phyloP scores from a whole-genome alignment of 2,113 vertebrate genomes.

The Petroica traversi region DNA sequence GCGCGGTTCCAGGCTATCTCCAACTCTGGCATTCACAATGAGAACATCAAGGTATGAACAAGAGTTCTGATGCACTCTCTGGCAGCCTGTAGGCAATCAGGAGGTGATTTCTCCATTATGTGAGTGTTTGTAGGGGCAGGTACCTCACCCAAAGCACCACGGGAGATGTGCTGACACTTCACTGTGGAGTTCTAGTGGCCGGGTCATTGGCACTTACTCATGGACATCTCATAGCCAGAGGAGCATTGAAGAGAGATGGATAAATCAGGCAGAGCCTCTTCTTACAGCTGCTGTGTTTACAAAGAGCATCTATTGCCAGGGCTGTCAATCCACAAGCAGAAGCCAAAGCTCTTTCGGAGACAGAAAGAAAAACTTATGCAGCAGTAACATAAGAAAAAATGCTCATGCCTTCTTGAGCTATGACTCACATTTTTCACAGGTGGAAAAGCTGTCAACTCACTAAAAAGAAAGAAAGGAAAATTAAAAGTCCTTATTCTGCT shows the following conservation, averaged over 20 bases:
- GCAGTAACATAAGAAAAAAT: background rate
- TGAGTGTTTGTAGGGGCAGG: background rate
- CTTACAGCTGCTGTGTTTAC: background rate
- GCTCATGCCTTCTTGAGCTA: background rate
- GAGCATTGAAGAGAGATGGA: background rate
- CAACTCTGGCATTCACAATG: slow-evolving; percentile 76
- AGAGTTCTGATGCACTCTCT: background rate
- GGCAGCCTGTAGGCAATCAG: background rate
- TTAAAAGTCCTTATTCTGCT: background rate
- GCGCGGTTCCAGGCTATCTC: slow-evolving; percentile 79
- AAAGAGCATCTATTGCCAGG: background rate
- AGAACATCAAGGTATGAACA: slow-evolving; percentile 76
- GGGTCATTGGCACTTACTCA: background rate
- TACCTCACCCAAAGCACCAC: background rate
- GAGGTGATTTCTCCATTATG: background rate
- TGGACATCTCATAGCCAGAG: background rate
- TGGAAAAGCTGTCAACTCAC: slow-evolving; percentile 9
- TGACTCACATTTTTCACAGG: slow-evolving; percentile 36
- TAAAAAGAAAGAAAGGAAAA: background rate
- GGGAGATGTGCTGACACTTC: rapidly evolving
- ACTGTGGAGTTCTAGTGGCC: background rate
- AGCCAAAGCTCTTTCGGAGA: background rate
- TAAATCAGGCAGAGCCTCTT: background rate
- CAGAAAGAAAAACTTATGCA: background rate
- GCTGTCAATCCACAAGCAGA: slow-evolving; percentile 10